Evolutionary conservation across 1,140 invertebrate species (phyloP).

Genomic region (Cyclina sinensis): DNA sequence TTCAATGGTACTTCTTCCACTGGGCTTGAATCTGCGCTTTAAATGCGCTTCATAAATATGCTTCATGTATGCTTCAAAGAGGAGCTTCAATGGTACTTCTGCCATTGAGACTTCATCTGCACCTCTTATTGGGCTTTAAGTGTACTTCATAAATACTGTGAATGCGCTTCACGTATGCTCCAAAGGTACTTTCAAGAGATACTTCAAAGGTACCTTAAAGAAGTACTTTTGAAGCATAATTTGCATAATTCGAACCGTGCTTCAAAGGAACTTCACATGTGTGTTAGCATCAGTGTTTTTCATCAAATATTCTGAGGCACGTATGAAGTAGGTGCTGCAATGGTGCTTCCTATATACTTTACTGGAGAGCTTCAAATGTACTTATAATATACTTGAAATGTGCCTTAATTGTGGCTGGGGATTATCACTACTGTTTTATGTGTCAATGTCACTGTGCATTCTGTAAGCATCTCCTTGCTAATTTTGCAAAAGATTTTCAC

Average conservation of each 20-base stretch:
- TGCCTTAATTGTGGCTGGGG: conserved; percentile 28
- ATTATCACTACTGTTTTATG: too few species aligned
- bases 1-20: conserved; percentile 8
- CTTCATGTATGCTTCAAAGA: too few species aligned
- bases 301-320: too few species aligned
- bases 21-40: conserved; percentile 9
- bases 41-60: too few species aligned
- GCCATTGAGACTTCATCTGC: conserved; percentile 34
- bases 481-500: too few species aligned
- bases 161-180: conserved; percentile 14
- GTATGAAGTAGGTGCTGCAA: too few species aligned
- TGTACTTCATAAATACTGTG: conserved; percentile 35
- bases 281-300: conserved; percentile 18
- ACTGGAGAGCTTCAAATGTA: conserved; percentile 35
- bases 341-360: too few species aligned
- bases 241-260: conserved; percentile 38
- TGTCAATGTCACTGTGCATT: too few species aligned
- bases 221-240: conserved; percentile 32
- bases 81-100: background rate
- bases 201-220: conserved; percentile 39
- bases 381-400: conserved; percentile 27
- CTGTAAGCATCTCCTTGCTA: too few species aligned
- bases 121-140: conserved; percentile 31
- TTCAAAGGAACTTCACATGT: conserved; percentile 19
- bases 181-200: conserved; percentile 25